Base-by-base conservation (phyloP, 2,888 invertebrate species). In the Callyntrura guangdongensis region DNA sequence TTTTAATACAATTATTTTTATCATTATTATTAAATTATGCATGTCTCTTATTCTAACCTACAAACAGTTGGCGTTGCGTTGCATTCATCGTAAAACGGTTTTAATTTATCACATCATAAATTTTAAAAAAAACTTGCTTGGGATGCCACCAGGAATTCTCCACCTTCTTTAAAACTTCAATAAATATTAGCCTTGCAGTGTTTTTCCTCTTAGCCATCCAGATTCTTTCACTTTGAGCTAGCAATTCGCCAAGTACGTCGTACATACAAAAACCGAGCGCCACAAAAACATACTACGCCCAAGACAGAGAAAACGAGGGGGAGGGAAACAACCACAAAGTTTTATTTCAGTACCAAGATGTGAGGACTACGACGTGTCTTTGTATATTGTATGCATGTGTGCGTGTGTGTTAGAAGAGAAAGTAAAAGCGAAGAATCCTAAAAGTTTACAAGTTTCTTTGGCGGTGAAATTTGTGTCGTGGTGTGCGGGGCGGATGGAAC, bases 41-140 rank as follows among this genome's bases (percentile, higher is more conserved):
- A 20, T 12, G 49, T 22, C 9, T 9, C 53, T 1, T 77, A 77
- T 77, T 17, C 4, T 49, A 22, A 49, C 25, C 9, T 12, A 77
- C 53, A 77, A n/a, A 1, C 22, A 11, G 25, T 12, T 27, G 8
- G 2, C n/a, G n/a, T n/a, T n/a, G n/a, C n/a, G n/a, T n/a, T n/a
- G n/a, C n/a, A n/a, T n/a, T n/a, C n/a, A n/a, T n/a, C 69, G 6
- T 22, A 20, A 61, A 59, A 11, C 4, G 45, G 69, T 6, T 83
- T 83, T 84, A 84, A 84, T 67, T 84, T 84, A 84, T 53, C 67
- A 69, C 25, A 49, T 17, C 45, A 69, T 84, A 84, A 84, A 84
- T 84, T n/a, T n/a, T n/a, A n/a, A 83, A 22, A 25, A 17, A 61
- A 3, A 1, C 61, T 61, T 20, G 1, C n/a, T 53, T 14, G 53